phyloP scores from a whole-genome alignment of 2,113 vertebrate species.

The Grammomys dolichurus region DNA sequence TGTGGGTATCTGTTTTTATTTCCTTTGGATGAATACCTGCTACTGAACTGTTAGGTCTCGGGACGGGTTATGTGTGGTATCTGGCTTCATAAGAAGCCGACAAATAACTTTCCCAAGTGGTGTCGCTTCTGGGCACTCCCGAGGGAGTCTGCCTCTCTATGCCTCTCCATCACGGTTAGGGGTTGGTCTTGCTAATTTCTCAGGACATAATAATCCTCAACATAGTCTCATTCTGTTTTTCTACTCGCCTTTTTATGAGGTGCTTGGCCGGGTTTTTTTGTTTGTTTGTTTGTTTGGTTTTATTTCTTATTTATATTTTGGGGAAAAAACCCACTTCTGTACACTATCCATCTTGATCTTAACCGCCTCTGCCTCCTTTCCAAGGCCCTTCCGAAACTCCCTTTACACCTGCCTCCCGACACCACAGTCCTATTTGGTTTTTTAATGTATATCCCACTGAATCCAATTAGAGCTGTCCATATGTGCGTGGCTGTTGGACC shows the following conservation, averaged over 20 bases:
- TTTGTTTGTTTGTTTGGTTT: too few relatives aligned
- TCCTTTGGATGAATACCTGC: neutral
- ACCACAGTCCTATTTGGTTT: neutral
- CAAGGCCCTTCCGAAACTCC: neutral
- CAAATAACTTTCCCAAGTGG: too few relatives aligned
- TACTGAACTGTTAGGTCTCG: neutral
- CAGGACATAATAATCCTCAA: rapidly evolving
- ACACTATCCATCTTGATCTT: neutral
- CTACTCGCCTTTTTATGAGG: neutral
- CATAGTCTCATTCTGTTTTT: too few relatives aligned
- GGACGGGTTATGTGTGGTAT: neutral
- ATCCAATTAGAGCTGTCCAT: neutral
- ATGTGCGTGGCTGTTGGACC: neutral
- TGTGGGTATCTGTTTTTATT: neutral
- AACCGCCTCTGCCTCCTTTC: neutral
- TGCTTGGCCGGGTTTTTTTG: neutral
- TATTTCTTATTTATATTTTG: neutral
- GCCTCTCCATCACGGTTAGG: rapidly evolving
- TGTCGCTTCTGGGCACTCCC: rapidly evolving
- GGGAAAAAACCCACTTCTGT: neutral
- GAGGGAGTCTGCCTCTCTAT: rapidly evolving
- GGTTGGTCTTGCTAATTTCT: rapidly evolving
- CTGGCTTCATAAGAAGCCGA: too few relatives aligned
- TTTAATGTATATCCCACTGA: neutral
- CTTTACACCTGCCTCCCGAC: neutral